phyloP scores from a whole-genome alignment of 2,113 vertebrate genomes.

The Thalassoma bifasciatum region DNA sequence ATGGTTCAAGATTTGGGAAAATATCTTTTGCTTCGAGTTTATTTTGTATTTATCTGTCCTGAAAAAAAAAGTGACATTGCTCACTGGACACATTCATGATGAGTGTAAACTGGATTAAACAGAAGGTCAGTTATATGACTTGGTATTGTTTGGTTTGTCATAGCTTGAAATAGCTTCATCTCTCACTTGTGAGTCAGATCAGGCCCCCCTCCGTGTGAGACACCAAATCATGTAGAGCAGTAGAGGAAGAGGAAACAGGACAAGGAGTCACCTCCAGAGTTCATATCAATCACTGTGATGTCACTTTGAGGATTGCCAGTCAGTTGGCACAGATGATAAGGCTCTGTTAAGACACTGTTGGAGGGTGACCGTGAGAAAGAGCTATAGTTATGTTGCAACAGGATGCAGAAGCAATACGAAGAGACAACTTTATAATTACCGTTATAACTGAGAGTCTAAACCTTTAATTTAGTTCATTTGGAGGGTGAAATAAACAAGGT shows the following conservation, averaged over 20 bases:
- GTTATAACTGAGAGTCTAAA: background rate
- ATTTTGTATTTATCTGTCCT: too few relatives aligned
- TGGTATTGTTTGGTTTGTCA: background rate
- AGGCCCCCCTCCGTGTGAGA: constrained; percentile 64
- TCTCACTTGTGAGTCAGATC: constrained; percentile 33
- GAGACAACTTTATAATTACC: constrained; percentile 3
- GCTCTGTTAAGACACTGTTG: constrained; percentile 26
- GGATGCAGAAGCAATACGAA: background rate
- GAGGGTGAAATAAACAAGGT: background rate
- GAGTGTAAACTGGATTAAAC: background rate
- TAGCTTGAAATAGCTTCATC: background rate
- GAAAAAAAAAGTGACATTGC: too few relatives aligned
- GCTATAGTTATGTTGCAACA: background rate
- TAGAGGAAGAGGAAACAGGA: constrained; percentile 60
- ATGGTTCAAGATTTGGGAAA: too few relatives aligned
- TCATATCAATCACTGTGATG: constrained; percentile 63
- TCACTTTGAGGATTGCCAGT: constrained; percentile 65
- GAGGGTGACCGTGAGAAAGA: constrained; percentile 55
- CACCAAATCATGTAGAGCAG: constrained; percentile 31
- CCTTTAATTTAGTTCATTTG: constrained; percentile 2
- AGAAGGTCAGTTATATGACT: background rate
- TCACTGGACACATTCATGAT: too few relatives aligned
- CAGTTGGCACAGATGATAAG: constrained; percentile 63
- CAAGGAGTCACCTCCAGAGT: constrained; percentile 45
- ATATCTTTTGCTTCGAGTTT: too few relatives aligned